Base-by-base conservation (phyloP, 2,888 invertebrate genomes). In the Drosophila parthenogenetica region DNA sequence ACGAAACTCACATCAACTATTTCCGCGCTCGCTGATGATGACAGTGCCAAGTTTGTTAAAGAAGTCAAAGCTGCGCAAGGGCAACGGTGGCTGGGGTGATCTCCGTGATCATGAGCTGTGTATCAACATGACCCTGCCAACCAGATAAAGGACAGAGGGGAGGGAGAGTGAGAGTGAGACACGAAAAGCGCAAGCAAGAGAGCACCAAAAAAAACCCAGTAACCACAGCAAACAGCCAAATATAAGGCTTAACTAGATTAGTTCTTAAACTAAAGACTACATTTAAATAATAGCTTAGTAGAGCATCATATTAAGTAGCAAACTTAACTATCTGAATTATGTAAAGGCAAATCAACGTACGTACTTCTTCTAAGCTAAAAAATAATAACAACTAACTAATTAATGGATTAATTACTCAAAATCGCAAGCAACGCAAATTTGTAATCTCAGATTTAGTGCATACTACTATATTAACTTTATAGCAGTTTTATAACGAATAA, bases 41-140 rank as follows among this genome's bases (percentile, higher is more conserved):
- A 94, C 94, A 2, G 94, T 95, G 65, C 94, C 95, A 42, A 94
- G 95, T 11, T 93, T 95, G 7, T 94, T 95, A 0, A 95, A 96
- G 78, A 96, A 95, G 79, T 94, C 95, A 1, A 96, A 96, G 86
- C 92, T 97, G 3, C 94, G 95, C 8, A 97, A 97, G 91, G 97
- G 97, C 0, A 99, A 99, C 90, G 99, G 99, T 0, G 99, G 99
- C 1, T 99, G 99, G 99, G 98, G 98, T 7, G 99, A 99, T 90
- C 91, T 93, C 11, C 87, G 98, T 69, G 98, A 98, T 93, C 96
- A 96, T 89, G 94, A 95, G 81, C 92, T 98, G 17, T 98, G 98
- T 92, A 93, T 95, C 42, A 95, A 95, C 77, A 95, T 96, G 94
- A 95, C 95, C 45, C 73, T 91, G 62, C 73, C 86, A 65, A 87